Base-by-base conservation (phyloP, 2,113 vertebrate species). In the Athene cunicularia region DNA sequence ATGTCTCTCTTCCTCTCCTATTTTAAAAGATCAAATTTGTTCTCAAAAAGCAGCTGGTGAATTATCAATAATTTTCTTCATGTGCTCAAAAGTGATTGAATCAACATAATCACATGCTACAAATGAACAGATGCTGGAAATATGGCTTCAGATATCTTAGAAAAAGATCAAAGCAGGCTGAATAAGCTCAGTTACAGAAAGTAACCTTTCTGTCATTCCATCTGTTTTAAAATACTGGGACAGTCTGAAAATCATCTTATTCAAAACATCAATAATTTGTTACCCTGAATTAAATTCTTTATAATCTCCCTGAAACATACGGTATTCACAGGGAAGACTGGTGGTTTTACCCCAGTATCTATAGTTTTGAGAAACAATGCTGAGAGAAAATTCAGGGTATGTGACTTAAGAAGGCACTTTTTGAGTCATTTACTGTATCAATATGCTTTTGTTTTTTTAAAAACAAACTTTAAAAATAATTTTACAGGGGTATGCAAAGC, bases 11-110 rank as follows among this genome's bases (percentile, higher is more conserved):
- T 81, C 17, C 6, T 62, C 21, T 4, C 6, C 18, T 17, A 32
- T 55, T 91, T 56, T 49, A 43, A 68, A 89, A 92, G n/a, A 84
- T 50, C 37, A 94, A 55, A 85, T 91, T 92, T 86, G 5, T 70
- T 93, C 67, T 68, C 49, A 32, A 90, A 91, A 96, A 76, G 45
- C 89, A 97, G 85, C 53, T 95, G 89, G 58, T 85, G 49, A 95
- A 96, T 86, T 96, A 92, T 53, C 91, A 92, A 41, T 92, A 76
- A 90, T 92, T 95, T 96, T 86, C 75, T 91, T 85, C 67, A 66
- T 66, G 60, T 63, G 4, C 59, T 94, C 32, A 5, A 92, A 96
- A 86, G 26, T 91, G 70, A 85, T 85, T 93, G 75, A 93, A 94
- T 88, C 84, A 93, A 85, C 62, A 64, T 64, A 90, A 96, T 93